Percentiles rank a stretch among this genome's conserved stretches.
Evolutionary conservation across 1,140 invertebrate species (phyloP).

Genomic region (Psix sp.): DNA sequence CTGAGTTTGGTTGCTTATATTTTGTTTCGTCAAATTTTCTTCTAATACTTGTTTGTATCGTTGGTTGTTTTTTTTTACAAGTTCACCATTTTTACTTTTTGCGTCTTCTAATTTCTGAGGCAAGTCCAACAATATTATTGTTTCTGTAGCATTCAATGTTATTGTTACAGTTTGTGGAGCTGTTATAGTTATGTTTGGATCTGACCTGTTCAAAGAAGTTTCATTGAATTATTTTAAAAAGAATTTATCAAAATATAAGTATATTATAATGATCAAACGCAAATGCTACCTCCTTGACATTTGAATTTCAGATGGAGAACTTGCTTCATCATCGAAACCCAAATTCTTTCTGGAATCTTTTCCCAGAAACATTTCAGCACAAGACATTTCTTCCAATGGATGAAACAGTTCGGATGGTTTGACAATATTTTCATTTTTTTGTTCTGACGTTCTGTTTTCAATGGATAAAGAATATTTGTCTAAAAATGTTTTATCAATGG

Average conservation of each 20-base stretch:
- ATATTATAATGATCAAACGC: neutral
- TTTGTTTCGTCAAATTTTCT: constrained; percentile 81
- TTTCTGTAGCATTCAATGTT: constrained; percentile 81
- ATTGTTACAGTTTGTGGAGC: constrained; percentile 79
- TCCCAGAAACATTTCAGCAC: no score
- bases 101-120: constrained; percentile 80
- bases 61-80: constrained; percentile 80
- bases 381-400: no score
- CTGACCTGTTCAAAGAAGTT: neutral
- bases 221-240: neutral
- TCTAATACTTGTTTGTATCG: constrained; percentile 81
- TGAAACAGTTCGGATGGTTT: no score
- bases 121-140: constrained; percentile 81
- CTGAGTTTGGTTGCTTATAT: constrained; percentile 81
- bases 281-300: no score
- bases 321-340: no score
- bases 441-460: no score
- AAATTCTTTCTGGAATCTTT: no score
- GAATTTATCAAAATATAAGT: neutral
- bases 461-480: no score
- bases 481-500: no score
- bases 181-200: neutral
- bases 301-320: no score
- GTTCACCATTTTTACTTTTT: constrained; percentile 78
- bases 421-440: no score